These are phyloP conservation scores for Xenopus laevis DNA, from an alignment of 2,113 vertebrate species.

Conservation along the genomic window DNA sequence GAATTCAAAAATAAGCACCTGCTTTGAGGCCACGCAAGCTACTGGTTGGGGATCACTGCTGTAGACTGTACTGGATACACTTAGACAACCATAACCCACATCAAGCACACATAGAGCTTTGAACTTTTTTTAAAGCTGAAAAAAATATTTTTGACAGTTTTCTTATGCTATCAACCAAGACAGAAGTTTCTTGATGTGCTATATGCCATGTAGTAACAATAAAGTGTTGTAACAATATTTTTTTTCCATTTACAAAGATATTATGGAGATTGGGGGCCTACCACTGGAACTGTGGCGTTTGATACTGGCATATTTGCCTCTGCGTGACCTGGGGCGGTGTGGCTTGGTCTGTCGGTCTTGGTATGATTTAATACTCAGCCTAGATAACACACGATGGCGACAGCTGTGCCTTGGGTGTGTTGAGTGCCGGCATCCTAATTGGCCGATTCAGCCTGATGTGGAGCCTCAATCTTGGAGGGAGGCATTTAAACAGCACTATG, in stretches of 20 bases:
- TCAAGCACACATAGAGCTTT: too few relatives aligned
- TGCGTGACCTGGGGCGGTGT: constrained; percentile 82
- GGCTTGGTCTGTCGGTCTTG: constrained; percentile 82
- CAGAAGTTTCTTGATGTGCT: too few relatives aligned
- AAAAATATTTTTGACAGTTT: too few relatives aligned
- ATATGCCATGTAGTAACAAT: too few relatives aligned
- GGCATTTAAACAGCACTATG: constrained; percentile 75
- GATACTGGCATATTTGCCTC: constrained; percentile 75
- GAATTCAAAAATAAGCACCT: too few relatives aligned
- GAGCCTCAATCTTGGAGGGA: constrained; percentile 80
- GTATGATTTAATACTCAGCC: constrained; percentile 77
- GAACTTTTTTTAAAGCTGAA: too few relatives aligned
- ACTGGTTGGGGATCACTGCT: too few relatives aligned
- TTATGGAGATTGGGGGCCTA: constrained; percentile 72
- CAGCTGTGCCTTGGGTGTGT: constrained; percentile 77
- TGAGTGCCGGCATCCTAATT: constrained; percentile 81
- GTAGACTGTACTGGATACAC: too few relatives aligned
- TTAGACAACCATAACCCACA: too few relatives aligned
- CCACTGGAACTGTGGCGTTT: constrained; percentile 80
- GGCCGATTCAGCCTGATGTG: constrained; percentile 73
- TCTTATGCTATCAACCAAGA: too few relatives aligned
- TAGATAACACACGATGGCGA: constrained; percentile 87
- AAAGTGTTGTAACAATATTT: background rate
- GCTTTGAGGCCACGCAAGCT: too few relatives aligned
- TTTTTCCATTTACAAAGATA: constrained; percentile 44